Base-by-base conservation (phyloP, 2,888 invertebrate genomes). In the Patella ulyssiponensis region DNA sequence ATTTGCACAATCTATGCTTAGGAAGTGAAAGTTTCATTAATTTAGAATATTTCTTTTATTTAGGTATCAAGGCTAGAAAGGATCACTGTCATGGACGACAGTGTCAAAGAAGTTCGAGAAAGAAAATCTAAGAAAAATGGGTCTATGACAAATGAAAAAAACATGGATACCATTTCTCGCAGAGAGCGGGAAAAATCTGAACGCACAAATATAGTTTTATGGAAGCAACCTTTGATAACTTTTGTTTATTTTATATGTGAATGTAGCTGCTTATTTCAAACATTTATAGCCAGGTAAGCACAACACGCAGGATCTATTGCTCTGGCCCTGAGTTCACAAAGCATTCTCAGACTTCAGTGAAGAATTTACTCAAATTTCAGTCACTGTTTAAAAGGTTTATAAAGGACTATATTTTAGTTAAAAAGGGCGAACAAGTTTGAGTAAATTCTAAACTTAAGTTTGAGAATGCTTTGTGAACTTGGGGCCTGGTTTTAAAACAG, bases 201-300 rank as follows among this genome's bases (percentile, higher is more conserved):
- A 72, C 74, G 89, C 54, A 84, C 85, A 77, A 82, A 80, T 27
- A 82, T 96, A 83, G 96, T 97, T 82, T 92, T 97, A 83, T 96
- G 96, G 96, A 94, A 95, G 89, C 94, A 94, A 87, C 97, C 97
- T 12, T 86, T 96, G 80, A 94, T 93, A 87, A 97, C 97, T 2
- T 89, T 96, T 79, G 95, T 95, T 90, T 97, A 96, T 93, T 96
- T 95, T 93, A 92, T 94, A 87, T 94, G 94, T 88, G 97, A 97
- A 93, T 92, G 95, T 83, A 92, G 94, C 79, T 93, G 94, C 88
- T 93, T 96, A 87, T 92, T 94, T 87, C 93, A 92, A 83, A 93
- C 93, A 74, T 94, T 94, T 90, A 93, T 93, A 84, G 92, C 91
- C 89, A 94, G 94, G 94, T 94, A 90, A 92, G 93, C 89, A 27